These are phyloP conservation scores for Zaprionus nigranus DNA, from an alignment of 1,140 invertebrate genomes.

Conservation along the genomic window DNA sequence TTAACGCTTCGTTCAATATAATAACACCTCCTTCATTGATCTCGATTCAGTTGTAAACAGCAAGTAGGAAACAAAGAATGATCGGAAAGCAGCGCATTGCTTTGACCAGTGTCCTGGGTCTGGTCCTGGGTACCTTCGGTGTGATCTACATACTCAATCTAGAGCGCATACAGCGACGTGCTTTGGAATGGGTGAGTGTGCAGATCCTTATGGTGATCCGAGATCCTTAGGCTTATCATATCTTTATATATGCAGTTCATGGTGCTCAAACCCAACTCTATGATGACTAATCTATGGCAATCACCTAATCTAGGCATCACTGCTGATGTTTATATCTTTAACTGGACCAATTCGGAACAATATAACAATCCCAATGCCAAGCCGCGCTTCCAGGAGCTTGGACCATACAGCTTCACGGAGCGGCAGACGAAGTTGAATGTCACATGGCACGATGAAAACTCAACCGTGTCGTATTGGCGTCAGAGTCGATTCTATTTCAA, in stretches of 20 bases:
- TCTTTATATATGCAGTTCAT: slow-evolving; percentile 36
- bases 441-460: slow-evolving; percentile 89
- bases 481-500: slow-evolving; percentile 89
- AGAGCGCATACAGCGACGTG: slow-evolving; percentile 48
- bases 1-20: neutral
- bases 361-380: slow-evolving; percentile 85
- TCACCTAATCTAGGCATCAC: slow-evolving; percentile 90
- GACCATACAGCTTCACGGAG: slow-evolving; percentile 91
- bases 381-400: slow-evolving; percentile 88
- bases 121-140: slow-evolving; percentile 38
- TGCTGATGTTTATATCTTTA: slow-evolving; percentile 91
- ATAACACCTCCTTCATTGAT: neutral
- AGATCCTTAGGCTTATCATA: neutral
- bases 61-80: slow-evolving; percentile 29
- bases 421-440: slow-evolving; percentile 87
- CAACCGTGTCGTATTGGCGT: slow-evolving; percentile 92
- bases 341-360: slow-evolving; percentile 92
- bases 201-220: neutral
- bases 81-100: slow-evolving; percentile 62
- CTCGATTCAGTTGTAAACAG: neutral
- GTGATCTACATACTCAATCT: slow-evolving; percentile 47
- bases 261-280: slow-evolving; percentile 85
- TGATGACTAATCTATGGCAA: slow-evolving; percentile 88
- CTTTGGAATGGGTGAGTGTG: slow-evolving; percentile 52
- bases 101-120: slow-evolving; percentile 51